Evolutionary conservation across 1,140 invertebrate species (phyloP).

Genomic region (Gonioctena quinquepunctata): DNA sequence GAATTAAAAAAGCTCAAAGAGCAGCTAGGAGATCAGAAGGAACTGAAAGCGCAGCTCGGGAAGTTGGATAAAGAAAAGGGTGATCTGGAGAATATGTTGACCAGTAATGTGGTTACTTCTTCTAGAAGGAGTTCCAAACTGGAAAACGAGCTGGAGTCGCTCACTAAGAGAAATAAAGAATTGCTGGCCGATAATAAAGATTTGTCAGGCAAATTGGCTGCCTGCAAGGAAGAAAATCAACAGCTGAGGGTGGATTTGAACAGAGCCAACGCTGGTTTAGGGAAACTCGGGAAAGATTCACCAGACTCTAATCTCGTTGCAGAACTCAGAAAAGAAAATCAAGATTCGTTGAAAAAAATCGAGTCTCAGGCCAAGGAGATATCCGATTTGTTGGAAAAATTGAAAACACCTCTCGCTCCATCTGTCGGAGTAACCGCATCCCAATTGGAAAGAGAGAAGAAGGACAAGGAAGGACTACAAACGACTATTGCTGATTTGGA

Average conservation of each 20-base stretch:
- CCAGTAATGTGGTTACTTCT: slow-evolving; percentile 21
- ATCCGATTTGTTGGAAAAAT: slow-evolving; percentile 23
- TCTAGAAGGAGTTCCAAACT: slow-evolving; percentile 25
- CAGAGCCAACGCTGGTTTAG: neutral
- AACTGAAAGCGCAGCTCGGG: neutral
- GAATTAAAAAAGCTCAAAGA: neutral
- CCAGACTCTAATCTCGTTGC: slow-evolving; percentile 1
- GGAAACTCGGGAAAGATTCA: neutral
- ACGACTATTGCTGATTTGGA: slow-evolving; percentile 33
- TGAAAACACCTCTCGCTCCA: slow-evolving; percentile 19
- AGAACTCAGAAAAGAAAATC: slow-evolving; percentile 30
- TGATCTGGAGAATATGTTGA: slow-evolving; percentile 32
- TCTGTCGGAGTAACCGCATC: slow-evolving; percentile 1
- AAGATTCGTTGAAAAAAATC: slow-evolving; percentile 32
- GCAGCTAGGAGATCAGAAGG: neutral
- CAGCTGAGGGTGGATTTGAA: slow-evolving; percentile 25
- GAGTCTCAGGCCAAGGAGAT: slow-evolving; percentile 28
- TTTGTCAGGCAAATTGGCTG: slow-evolving; percentile 20
- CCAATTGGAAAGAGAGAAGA: slow-evolving; percentile 15
- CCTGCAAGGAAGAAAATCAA: slow-evolving; percentile 22
- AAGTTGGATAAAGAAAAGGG: slow-evolving; percentile 27
- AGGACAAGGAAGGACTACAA: slow-evolving; percentile 31
- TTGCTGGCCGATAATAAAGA: slow-evolving; percentile 25
- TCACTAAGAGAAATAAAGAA: slow-evolving; percentile 14
- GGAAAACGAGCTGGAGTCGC: slow-evolving; percentile 22